Percentiles rank a stretch among this genome's conserved stretches.
Conservation (phyloP, 2,113 vertebrate species). For the Engystomops pustulosus region DNA sequence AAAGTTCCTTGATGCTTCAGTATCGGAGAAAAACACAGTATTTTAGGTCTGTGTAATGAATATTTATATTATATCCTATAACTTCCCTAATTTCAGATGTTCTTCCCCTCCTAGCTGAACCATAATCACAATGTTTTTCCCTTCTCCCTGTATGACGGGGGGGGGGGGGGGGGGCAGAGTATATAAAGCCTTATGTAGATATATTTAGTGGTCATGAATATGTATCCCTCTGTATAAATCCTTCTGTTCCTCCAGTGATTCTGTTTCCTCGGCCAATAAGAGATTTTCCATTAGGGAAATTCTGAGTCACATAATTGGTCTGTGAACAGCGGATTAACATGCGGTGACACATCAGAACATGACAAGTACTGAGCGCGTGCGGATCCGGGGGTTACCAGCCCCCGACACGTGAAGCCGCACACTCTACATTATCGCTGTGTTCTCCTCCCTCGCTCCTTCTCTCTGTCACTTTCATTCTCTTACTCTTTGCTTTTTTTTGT, state of each 20-base stretch:
- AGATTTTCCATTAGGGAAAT: constrained; percentile 29
- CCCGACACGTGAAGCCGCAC: background rate
- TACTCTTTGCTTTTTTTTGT: too few species aligned
- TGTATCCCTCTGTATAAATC: background rate
- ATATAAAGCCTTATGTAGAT: background rate
- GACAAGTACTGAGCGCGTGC: background rate
- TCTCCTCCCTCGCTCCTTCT: background rate
- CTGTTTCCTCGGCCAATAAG: constrained; percentile 8
- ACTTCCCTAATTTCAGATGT: too few species aligned
- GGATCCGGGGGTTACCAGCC: too few species aligned
- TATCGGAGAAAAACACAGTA: too few species aligned
- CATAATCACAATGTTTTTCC: too few species aligned
- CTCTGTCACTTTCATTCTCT: too few species aligned
- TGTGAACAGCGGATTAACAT: background rate
- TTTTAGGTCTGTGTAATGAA: too few species aligned
- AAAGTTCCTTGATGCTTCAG: too few species aligned
- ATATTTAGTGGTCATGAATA: constrained; percentile 47
- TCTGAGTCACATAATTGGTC: constrained; percentile 38
- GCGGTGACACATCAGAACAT: background rate
- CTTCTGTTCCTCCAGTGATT: background rate
- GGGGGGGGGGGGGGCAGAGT: background rate
- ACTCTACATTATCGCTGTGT: background rate
- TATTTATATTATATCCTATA: too few species aligned
- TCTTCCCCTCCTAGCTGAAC: too few species aligned
- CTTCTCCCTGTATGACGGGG: too few species aligned